Evolutionary conservation across 2,113 vertebrate species (phyloP), one percentile per base, ranked within the genome.

Genomic region (Entelurus aequoreus): DNA sequence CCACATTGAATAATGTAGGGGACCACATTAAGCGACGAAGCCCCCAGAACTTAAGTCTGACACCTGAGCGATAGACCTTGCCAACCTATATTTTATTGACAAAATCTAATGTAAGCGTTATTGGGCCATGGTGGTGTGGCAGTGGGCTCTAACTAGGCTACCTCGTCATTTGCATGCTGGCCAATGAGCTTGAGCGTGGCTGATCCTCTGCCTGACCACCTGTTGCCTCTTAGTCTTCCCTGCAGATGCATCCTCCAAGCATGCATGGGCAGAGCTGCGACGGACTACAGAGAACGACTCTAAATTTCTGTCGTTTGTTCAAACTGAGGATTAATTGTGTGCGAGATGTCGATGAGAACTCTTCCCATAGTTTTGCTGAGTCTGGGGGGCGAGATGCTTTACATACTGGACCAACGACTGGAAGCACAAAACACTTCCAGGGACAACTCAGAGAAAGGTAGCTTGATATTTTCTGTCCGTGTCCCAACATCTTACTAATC

Each of bases 371-470:
- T 96, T 44, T 93, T 98, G 79, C 89, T 98, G 66, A 96, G 95
- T 78, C 89, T 97, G 48, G 94, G 94, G 1, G 94, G 94, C 46
- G 95, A 98, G 88, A 97, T 98, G 94, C 90, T 98, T 37, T 96
- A 95, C 74, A 93, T 98, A 72, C 87, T 98, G 85, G 94, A 98
- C 79, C 94, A 96, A 76, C 91, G 94, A 3, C 88, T 98, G 55
- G 87, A 78, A 42, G 90, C 91, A 36, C 91, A 90, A 82, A 93
- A 90, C 88, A 92, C 94, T 66, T 88, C 92, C 0, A 86, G 83
- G 7, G 93, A 95, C 63, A 92, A 92, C 66, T 90, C 93, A 66
- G 91, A 91, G 47, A 95, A 91, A 93, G 94, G 95, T 97, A 15
- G 48, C 48, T 48, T 38, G 15, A 60, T 57, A 2, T n/a, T 15